Conservation (phyloP, 2,797 vertebrate species). For the Poecilia gillii region DNA sequence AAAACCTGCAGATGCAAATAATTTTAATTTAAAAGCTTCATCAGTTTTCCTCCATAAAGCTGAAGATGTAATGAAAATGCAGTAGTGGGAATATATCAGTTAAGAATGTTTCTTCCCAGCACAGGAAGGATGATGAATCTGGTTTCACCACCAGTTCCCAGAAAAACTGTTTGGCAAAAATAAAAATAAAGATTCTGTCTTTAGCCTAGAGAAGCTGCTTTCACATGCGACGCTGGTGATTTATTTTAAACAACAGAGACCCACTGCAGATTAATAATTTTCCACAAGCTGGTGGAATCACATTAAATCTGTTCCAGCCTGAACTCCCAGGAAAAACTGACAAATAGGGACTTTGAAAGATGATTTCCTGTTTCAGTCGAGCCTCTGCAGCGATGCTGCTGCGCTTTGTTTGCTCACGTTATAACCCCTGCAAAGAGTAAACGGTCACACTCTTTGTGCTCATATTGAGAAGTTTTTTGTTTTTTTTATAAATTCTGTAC, state of each 20-base stretch:
- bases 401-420: background rate
- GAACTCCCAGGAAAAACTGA: constrained; percentile 11
- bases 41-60: background rate
- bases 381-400: background rate
- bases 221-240: constrained; percentile 27
- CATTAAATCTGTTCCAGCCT: constrained; percentile 46
- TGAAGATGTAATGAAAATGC: background rate
- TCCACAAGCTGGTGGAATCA: constrained; percentile 48
- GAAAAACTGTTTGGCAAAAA: constrained; percentile 16
- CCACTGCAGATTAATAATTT: constrained; percentile 37
- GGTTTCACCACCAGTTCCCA: background rate
- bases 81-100: background rate
- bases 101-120: background rate
- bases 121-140: background rate
- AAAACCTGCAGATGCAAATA: background rate
- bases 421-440: background rate
- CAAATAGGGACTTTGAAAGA: constrained; percentile 30
- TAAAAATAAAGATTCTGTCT: background rate
- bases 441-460: background rate
- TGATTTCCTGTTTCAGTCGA: background rate
- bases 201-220: background rate
- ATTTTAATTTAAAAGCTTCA: background rate
- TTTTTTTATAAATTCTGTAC: background rate
- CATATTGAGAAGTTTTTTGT: background rate
- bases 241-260: constrained; percentile 19